phyloP scores from a whole-genome alignment of 2,113 vertebrate species.

The Lasiurus cinereus region DNA sequence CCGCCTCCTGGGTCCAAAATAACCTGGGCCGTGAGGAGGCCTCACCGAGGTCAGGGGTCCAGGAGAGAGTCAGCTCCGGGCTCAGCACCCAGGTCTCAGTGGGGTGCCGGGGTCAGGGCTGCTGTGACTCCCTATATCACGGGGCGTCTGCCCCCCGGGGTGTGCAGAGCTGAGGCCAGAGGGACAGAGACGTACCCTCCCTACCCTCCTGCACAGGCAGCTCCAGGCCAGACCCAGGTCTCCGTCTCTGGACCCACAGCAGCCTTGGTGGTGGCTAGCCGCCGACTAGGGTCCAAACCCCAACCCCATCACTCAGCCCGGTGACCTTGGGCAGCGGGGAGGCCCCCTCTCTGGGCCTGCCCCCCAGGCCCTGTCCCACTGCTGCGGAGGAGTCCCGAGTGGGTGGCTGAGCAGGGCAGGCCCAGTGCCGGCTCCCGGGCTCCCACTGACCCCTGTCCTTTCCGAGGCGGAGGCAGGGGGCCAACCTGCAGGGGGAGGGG shows the following conservation, averaged over 20 bases:
- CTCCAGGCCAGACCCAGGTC: neutral
- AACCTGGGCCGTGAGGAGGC: constrained; percentile 64
- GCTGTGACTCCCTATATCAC: neutral
- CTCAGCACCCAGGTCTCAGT: constrained; percentile 74
- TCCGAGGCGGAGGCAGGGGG: neutral
- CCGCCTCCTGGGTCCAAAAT: constrained; percentile 76
- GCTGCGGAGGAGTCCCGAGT: neutral
- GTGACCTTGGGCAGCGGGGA: constrained; percentile 66
- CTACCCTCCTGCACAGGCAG: neutral
- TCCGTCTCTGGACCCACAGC: neutral
- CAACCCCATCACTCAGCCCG: neutral
- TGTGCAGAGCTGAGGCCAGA: neutral
- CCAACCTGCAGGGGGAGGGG: no score
- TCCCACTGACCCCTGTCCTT: neutral
- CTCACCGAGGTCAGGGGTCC: constrained; percentile 53
- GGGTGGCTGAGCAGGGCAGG: neutral
- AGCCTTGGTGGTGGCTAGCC: neutral
- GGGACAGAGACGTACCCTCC: neutral
- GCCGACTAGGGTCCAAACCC: neutral
- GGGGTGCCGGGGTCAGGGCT: constrained; percentile 59
- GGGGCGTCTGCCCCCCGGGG: neutral
- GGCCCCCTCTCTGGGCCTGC: neutral
- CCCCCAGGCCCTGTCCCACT: neutral
- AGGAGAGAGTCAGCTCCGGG: constrained; percentile 76
- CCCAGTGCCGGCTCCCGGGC: neutral